Percentiles rank a stretch among this genome's conserved stretches.
phyloP scores from a whole-genome alignment of 2,888 invertebrate genomes.

The Drosophila cracens region DNA sequence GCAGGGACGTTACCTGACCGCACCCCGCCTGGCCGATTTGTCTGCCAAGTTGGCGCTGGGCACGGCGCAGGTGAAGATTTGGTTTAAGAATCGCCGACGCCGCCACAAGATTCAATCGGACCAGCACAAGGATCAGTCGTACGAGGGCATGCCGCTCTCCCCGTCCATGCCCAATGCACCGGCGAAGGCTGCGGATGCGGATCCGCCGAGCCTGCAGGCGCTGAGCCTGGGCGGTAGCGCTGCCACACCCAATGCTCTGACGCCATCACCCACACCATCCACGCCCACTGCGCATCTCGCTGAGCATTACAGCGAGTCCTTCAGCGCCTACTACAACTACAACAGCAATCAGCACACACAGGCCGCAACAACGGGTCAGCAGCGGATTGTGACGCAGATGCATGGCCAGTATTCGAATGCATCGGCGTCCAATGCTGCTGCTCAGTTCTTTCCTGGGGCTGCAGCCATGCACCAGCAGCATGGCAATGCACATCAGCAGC shows the following conservation, averaged over 20 bases:
- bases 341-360: slow-evolving; percentile 51
- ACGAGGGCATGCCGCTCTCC: slow-evolving; percentile 71
- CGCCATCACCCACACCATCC: slow-evolving; percentile 70
- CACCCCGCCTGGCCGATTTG: slow-evolving; percentile 69
- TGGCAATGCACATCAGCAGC: slow-evolving; percentile 44
- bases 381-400: slow-evolving; percentile 41
- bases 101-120: slow-evolving; percentile 77
- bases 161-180: slow-evolving; percentile 52
- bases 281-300: slow-evolving; percentile 58
- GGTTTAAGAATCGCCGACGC: slow-evolving; percentile 82
- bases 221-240: slow-evolving; percentile 55
- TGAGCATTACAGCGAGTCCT: slow-evolving; percentile 66
- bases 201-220: slow-evolving; percentile 68
- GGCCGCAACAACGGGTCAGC: slow-evolving; percentile 14
- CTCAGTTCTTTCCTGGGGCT: slow-evolving; percentile 59
- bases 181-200: slow-evolving; percentile 46
- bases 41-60: slow-evolving; percentile 73
- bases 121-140: slow-evolving; percentile 68
- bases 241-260: slow-evolving; percentile 60
- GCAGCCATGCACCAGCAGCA: slow-evolving; percentile 49
- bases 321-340: slow-evolving; percentile 70
- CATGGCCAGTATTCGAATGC: slow-evolving; percentile 49
- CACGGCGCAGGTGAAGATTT: slow-evolving; percentile 77
- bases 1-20: slow-evolving; percentile 75
- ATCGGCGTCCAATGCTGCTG: slow-evolving; percentile 27